Conservation (phyloP, 2,888 invertebrate species). For the Rhagonycha lutea region DNA sequence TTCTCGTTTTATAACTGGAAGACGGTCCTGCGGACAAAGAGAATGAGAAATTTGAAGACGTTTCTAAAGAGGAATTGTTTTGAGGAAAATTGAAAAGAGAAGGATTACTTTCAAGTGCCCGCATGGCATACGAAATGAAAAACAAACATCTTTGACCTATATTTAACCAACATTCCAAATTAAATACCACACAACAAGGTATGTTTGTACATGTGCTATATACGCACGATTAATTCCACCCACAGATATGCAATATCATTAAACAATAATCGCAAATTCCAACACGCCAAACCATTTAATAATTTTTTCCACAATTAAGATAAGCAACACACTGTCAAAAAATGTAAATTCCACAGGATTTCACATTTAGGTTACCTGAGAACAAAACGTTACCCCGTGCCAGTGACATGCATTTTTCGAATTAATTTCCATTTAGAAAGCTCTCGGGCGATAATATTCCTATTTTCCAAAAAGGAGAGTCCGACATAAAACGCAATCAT, state of each 20-base stretch:
- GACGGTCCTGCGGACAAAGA: neutral
- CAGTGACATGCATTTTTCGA: neutral
- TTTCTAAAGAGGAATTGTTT: neutral
- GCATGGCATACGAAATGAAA: neutral
- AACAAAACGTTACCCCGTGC: neutral
- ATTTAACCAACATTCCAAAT: neutral
- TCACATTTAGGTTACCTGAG: neutral
- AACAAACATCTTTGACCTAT: neutral
- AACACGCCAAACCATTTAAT: neutral
- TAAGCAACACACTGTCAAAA: neutral
- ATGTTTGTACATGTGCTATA: neutral
- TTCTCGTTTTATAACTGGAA: neutral
- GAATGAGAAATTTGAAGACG: neutral
- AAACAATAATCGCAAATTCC: neutral
- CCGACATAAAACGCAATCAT: neutral
- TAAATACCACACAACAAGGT: neutral
- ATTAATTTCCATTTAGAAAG: neutral
- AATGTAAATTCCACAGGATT: neutral
- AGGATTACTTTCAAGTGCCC: neutral
- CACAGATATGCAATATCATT: neutral
- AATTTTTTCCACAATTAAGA: neutral
- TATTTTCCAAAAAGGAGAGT: neutral
- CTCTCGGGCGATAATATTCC: neutral
- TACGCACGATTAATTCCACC: conserved; percentile 4
- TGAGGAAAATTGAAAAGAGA: neutral